Evolutionary conservation across 2,113 vertebrate species (phyloP).

Genomic region (Indri indri): DNA sequence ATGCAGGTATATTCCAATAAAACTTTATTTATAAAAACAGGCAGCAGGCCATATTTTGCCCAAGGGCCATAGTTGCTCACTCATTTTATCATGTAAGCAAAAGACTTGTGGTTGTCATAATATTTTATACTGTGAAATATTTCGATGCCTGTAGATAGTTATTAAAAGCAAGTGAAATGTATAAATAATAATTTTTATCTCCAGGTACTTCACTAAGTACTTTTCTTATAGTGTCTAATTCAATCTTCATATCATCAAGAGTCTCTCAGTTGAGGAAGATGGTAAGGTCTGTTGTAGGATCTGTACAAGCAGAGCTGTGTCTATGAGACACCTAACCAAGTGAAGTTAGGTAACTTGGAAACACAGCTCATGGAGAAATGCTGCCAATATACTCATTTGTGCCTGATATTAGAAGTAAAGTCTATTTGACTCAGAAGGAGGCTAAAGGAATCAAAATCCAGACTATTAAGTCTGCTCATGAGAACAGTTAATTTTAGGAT

Average conservation of each 20-base stretch:
- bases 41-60: accelerated
- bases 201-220: background rate
- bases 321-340: background rate
- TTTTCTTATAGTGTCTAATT: background rate
- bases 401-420: background rate
- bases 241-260: background rate
- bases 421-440: background rate
- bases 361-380: no score
- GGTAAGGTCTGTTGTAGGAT: background rate
- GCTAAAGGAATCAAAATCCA: background rate
- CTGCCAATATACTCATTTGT: background rate
- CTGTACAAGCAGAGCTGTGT: no score
- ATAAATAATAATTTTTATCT: background rate
- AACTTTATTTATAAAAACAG: background rate
- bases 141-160: background rate
- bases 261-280: background rate
- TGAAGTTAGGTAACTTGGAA: background rate
- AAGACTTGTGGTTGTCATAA: background rate
- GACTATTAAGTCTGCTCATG: background rate
- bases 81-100: accelerated
- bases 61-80: no score
- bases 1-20: background rate
- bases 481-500: background rate
- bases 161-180: background rate
- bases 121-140: background rate